Evolutionary conservation across 1,140 invertebrate genomes (phyloP), one percentile per base, ranked within the genome.

Genomic region (Cyphomyrmex costatus): DNA sequence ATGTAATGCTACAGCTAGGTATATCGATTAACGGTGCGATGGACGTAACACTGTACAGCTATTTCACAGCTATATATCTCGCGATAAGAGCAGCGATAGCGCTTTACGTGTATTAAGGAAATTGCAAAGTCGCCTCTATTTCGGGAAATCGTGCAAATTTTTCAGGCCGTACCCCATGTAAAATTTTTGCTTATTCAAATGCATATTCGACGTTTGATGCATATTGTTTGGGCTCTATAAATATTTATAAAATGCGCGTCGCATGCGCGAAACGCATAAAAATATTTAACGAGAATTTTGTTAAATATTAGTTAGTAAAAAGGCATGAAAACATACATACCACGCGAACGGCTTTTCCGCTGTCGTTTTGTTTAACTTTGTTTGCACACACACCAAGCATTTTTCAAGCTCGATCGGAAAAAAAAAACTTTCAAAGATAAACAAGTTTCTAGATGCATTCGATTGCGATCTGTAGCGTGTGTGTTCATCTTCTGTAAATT

Each of bases 261-360:
- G 68, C 30, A 46, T 21, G 63, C 33, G 65, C 79, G 42, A 73
- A 27, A 73, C 61, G 36, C 36, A 53, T 73, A 27, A 83, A 83
- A 83, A 83, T 83, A 83, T 83, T 83, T 83, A 83, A 83, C 79
- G n/a, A 83, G 27, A 83, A 83, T 83, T 73, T 83, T 74, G 56
- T 74, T 74, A 83, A 73, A 83, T 83, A 83, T 73, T 83, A 82
- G 66, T 73, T 68, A 42, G 24, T 49, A 83, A 83, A 83, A 83
- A 74, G 70, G 14, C 14, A 60, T 8, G 36, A 83, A 83, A 83
- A 83, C 46, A 82, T 82, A 83, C 68, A 73, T 73, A 3, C 66
- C 16, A 21, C 51, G 16, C 19, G 16, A 36, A 58, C n/a, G 24
- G 68, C 2, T 73, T 74, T 83, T 82, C 46, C 30, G 42, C 53